A percentile compares a stretch with the other conserved stretches of the same genome.
phyloP scores from a whole-genome alignment of 2,888 invertebrate genomes.

The Sarcophaga carnaria region DNA sequence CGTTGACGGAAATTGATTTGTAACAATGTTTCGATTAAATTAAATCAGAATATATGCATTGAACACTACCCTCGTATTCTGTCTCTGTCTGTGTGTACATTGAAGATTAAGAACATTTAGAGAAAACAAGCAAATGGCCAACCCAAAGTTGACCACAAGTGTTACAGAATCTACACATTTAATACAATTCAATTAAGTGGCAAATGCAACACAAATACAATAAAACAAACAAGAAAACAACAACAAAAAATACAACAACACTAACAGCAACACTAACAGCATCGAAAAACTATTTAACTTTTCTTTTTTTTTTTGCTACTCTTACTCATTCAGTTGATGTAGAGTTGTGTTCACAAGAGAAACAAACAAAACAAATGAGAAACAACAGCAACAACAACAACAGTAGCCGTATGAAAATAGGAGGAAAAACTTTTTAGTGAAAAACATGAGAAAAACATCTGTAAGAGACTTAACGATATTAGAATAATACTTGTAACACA shows the following conservation, averaged over 20 bases:
- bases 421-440: constrained; percentile 51
- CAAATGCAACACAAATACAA: constrained; percentile 52
- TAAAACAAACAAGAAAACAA: constrained; percentile 19
- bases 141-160: constrained; percentile 64
- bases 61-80: not conserved
- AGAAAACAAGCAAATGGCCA: constrained; percentile 57
- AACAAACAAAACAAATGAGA: constrained; percentile 5
- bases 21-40: too few relatives aligned
- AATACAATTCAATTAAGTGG: constrained; percentile 68
- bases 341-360: not conserved
- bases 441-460: constrained; percentile 63
- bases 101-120: constrained; percentile 51
- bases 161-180: constrained; percentile 64
- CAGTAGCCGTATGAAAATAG: not conserved
- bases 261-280: not conserved
- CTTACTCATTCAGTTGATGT: too few relatives aligned
- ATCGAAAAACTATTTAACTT: not conserved
- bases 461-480: constrained; percentile 62
- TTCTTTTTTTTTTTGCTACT: not conserved
- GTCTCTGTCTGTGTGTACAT: constrained; percentile 28
- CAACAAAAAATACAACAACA: constrained; percentile 5
- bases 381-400: not conserved
- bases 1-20: too few relatives aligned
- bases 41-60: not conserved
- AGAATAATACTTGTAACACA: constrained; percentile 34